These are phyloP conservation scores for Loris lydekkerianus DNA, from an alignment of 2,797 vertebrate genomes.

Conservation along the genomic window DNA sequence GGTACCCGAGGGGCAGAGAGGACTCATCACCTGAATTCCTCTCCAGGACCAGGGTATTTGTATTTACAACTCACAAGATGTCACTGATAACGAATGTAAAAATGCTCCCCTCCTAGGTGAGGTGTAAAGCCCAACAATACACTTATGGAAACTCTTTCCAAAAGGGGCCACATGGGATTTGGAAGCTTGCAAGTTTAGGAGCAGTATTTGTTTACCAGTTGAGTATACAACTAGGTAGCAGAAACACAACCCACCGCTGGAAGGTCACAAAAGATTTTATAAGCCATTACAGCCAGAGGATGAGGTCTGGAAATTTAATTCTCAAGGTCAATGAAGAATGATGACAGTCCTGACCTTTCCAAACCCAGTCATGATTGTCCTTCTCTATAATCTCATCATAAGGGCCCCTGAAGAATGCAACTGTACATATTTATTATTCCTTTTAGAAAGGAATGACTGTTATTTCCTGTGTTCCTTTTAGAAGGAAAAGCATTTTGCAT, in stretches of 20 bases:
- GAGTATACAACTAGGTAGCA: neutral
- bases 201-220: neutral
- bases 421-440: constrained; percentile 25
- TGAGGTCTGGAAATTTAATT: neutral
- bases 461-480: constrained; percentile 67
- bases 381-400: neutral
- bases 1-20: neutral
- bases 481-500: neutral
- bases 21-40: neutral
- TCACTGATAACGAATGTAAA: neutral
- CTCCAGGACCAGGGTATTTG: neutral
- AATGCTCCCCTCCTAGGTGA: neutral
- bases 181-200: neutral
- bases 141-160: neutral
- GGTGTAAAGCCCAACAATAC: fast-evolving
- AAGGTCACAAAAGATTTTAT: neutral
- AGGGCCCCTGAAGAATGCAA: neutral
- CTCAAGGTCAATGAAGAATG: neutral
- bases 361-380: neutral
- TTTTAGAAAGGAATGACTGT: constrained; percentile 63
- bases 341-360: neutral
- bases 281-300: neutral
- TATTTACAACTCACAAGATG: neutral
- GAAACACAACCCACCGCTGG: neutral
- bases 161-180: neutral